Base-by-base conservation (phyloP, 2,113 vertebrate genomes). In the Myrmecobius fasciatus region DNA sequence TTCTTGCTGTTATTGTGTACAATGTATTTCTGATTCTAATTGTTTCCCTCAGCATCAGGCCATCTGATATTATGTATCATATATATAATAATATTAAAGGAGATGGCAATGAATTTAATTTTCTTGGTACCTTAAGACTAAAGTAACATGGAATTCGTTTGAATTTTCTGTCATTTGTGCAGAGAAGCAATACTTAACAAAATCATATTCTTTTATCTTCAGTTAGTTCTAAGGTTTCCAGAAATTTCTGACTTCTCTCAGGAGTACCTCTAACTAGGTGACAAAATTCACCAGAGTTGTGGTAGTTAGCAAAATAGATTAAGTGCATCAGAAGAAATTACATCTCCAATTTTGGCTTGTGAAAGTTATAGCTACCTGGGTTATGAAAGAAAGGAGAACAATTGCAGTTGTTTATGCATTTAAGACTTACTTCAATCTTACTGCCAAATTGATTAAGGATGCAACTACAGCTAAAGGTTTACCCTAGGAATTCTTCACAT, bases 131-230 rank as follows among this genome's bases (percentile, higher is more conserved):
- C 52, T 14, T 83, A 46, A 12, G 96, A 91, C 36, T 26, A 67
- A 91, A 20, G 49, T 93, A 97, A 12, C 20, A 53, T 54, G 12
- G 93, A 96, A 94, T 67, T 17, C n/a, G 12, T 93, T 48, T 92
- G 88, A 52, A 94, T 53, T 20, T 91, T 94, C 92, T 94, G 91
- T 75, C 90, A 96, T 89, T 95, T 97, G 56, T 52, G 43, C 52
- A 46, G 53, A 60, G 28, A 94, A 53, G 7, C 89, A 92, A 51
- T 56, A 92, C 94, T 56, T 92, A 92, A 60, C 36, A 52, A 67
- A 67, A 93, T 94, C 96, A 95, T 93, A 94, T 91, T 28, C 31
- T 89, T 2, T 91, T 89, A 52, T 48, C 52, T 12, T 88, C 75
- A 92, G 10, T 52, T 43, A 96, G 91, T 31, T 92, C 48, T 47